Percentiles rank a stretch among this genome's conserved stretches.
These are phyloP conservation scores for Podarcis siculus DNA, from an alignment of 2,797 vertebrate species.

Conservation along the genomic window DNA sequence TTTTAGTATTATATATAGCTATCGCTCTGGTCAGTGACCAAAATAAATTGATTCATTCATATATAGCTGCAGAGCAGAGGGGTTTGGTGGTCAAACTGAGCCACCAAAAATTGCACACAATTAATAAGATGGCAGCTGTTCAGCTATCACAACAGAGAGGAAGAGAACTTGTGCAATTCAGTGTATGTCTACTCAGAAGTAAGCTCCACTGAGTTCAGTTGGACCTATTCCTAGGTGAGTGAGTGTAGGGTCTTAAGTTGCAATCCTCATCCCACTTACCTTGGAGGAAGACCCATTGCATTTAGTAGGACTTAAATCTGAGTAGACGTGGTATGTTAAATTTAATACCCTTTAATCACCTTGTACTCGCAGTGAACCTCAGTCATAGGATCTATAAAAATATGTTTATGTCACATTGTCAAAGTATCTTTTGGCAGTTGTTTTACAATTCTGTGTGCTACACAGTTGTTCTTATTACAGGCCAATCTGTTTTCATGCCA, in stretches of 20 bases:
- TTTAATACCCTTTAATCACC: background rate
- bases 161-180: background rate
- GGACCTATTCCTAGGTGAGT: background rate
- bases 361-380: background rate
- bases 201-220: background rate
- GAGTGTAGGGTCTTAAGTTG: no score
- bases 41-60: no score
- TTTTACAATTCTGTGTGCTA: background rate
- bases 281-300: no score
- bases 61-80: no score
- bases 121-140: background rate
- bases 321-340: no score
- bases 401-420: background rate
- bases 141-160: background rate
- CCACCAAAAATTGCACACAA: background rate
- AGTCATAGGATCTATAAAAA: background rate
- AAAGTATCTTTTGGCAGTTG: background rate
- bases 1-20: background rate
- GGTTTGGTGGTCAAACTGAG: background rate
- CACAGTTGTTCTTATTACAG: background rate
- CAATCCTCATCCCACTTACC: no score
- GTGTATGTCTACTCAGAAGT: background rate
- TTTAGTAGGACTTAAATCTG: no score
- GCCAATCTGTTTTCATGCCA: background rate
- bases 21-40: no score